A percentile compares a stretch with the other conserved stretches of the same genome.
These are phyloP conservation scores for Noturus placidus DNA, from an alignment of 2,113 vertebrate species.

Conservation along the genomic window DNA sequence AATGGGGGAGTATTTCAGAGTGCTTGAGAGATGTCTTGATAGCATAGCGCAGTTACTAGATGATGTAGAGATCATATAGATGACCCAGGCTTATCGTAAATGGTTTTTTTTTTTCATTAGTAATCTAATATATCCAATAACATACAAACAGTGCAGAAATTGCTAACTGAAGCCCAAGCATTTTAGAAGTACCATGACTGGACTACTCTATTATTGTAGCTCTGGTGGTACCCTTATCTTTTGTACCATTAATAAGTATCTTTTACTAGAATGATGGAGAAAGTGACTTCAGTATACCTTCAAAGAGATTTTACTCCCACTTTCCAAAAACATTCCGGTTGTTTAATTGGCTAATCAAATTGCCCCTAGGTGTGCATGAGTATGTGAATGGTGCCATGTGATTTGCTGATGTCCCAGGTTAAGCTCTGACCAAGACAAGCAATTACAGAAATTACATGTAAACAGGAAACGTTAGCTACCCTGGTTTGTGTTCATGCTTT, in stretches of 20 bases:
- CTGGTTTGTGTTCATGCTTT: neutral
- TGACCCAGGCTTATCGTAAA: neutral
- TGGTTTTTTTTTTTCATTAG: neutral
- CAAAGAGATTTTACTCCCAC: neutral
- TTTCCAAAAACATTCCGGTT: neutral
- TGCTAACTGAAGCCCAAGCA: neutral
- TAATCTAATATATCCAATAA: neutral
- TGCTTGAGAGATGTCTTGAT: neutral
- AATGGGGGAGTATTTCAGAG: neutral
- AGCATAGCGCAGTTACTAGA: neutral
- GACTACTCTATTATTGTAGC: neutral
- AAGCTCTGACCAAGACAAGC: neutral
- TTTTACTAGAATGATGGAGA: neutral
- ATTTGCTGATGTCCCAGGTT: neutral
- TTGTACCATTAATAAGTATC: neutral
- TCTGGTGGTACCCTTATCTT: neutral
- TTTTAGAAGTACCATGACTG: neutral
- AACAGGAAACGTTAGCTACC: slow-evolving; percentile 2
- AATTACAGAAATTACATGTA: neutral
- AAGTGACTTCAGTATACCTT: neutral
- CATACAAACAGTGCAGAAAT: neutral
- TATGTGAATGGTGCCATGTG: neutral
- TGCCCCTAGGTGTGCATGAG: neutral
- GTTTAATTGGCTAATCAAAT: neutral
- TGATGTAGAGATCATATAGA: neutral